Base-by-base conservation (phyloP, 2,113 vertebrate genomes). In the Ophiodon elongatus region DNA sequence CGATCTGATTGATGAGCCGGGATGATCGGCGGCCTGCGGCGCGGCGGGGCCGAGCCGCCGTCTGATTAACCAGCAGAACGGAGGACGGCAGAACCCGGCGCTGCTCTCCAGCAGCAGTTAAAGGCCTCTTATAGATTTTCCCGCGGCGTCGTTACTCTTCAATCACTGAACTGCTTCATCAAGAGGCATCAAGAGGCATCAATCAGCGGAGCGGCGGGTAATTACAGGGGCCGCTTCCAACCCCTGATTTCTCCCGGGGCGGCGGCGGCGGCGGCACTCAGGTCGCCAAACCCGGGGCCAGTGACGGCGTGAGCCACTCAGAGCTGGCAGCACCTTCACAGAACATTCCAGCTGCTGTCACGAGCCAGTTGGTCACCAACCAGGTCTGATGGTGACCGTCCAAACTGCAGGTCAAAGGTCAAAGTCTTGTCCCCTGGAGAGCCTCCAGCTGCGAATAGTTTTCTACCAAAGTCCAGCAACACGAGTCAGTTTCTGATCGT, bases 161-260 rank as follows among this genome's bases (percentile, higher is more conserved):
- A 93, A 93, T 94, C 91, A 93, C 91, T 43, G 83, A 88, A 52
- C 91, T 76, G 90, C 91, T 93, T 93, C 89, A 93, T 94, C 91
- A 94, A 87, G 91, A 85, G 73, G 86, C 91, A 88, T 93, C 90
- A 92, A 92, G 91, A 85, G 73, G 86, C 91, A 88, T 93, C 90
- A 92, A 92, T 91, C 90, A 87, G 84, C 78, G 19, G 82, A 82
- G 92, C 72, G 21, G 77, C 75, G 31, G 73, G 86, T 93, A 94
- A 93, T 94, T 92, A 92, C 85, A 68, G 82, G 37, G 85, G 88
- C 72, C 25, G 80, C 85, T 88, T 93, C 84, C 90, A 91, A 85
- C 11, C 67, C 4, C 81, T 94, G 91, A 93, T 93, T 93, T 93
- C 90, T 89, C 84, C 73, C 19, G 29, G 80, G 85, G 71, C 33